These are phyloP conservation scores for Tipula unca DNA, from an alignment of 2,888 invertebrate species.

Conservation along the genomic window DNA sequence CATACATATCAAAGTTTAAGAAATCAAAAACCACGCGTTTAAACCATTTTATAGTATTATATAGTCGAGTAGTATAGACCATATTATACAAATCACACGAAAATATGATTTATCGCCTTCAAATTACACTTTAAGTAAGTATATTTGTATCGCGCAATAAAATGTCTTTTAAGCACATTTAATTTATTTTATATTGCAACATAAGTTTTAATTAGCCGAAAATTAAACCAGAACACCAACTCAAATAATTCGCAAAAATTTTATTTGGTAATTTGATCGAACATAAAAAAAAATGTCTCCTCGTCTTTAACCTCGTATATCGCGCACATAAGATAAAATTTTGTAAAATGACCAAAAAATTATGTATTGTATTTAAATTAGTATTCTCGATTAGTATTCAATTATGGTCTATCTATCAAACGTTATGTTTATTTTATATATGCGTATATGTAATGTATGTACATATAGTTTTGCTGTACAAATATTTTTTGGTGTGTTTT, in stretches of 20 bases:
- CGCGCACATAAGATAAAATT: not conserved
- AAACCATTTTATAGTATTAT: no score
- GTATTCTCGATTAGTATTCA: not conserved
- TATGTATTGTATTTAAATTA: not conserved
- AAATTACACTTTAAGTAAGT: not conserved
- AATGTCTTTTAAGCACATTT: not conserved
- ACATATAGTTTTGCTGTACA: no score
- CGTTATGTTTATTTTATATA: not conserved
- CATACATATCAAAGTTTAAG: no score
- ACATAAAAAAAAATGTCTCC: not conserved
- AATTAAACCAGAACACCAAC: not conserved
- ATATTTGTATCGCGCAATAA: not conserved
- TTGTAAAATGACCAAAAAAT: not conserved
- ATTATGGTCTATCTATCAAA: not conserved
- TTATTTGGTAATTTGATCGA: not conserved
- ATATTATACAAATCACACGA: no score
- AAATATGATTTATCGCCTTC: not conserved
- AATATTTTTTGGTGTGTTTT: not conserved
- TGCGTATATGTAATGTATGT: no score
- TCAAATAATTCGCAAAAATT: not conserved
- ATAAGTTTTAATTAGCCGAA: not conserved
- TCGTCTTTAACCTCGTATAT: not conserved
- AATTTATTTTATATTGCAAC: not conserved
- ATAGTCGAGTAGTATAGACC: no score
- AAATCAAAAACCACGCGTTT: no score